phyloP scores from a whole-genome alignment of 2,113 vertebrate species.

The Diadophis punctatus region DNA sequence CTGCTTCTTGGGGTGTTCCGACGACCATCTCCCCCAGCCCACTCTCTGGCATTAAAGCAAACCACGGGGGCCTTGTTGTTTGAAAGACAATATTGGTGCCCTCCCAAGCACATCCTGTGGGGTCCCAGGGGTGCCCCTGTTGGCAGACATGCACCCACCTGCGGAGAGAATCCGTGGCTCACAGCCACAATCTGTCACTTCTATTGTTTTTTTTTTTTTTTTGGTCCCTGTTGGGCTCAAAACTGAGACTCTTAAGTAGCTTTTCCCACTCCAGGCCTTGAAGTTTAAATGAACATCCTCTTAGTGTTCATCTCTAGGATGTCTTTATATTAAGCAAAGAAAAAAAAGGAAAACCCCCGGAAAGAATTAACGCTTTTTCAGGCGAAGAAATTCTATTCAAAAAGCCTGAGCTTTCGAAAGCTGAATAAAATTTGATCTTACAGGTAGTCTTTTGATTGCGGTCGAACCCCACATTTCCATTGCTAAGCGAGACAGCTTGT shows the following conservation, averaged over 20 bases:
- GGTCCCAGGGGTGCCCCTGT: background rate
- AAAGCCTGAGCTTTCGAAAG: background rate
- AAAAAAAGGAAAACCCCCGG: background rate
- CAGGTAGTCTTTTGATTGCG: too few species aligned
- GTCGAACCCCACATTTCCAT: too few species aligned
- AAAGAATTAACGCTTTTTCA: background rate
- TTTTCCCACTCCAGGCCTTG: background rate
- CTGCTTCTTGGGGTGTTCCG: background rate
- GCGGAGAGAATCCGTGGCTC: background rate
- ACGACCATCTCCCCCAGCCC: background rate
- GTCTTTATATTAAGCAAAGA: background rate
- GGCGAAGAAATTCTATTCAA: background rate
- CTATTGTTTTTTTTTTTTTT: too few species aligned
- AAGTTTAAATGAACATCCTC: background rate
- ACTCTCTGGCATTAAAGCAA: background rate
- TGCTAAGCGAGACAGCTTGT: too few species aligned
- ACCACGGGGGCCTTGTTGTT: fast-evolving
- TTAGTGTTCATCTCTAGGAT: background rate
- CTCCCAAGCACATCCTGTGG: background rate
- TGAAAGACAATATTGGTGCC: background rate
- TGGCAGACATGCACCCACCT: background rate
- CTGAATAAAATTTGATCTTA: background rate
- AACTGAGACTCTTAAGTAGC: background rate
- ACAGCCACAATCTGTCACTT: background rate
- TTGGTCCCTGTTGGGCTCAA: background rate